phyloP scores from a whole-genome alignment of 1,140 invertebrate genomes.

The Drosophila equinoxialis region DNA sequence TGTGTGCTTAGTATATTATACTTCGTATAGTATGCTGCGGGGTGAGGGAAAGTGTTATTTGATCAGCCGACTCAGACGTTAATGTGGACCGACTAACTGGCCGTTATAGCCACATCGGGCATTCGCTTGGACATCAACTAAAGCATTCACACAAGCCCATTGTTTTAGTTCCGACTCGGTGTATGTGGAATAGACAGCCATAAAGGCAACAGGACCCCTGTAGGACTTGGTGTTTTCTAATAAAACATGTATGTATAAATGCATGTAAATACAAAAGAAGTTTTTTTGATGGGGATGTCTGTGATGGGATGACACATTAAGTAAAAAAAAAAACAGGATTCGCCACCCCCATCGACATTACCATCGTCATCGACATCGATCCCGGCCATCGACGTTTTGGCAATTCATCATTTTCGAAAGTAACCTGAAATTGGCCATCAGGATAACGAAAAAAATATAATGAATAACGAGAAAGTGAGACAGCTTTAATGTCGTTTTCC shows the following conservation, averaged over 20 bases:
- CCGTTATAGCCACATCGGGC: conserved; percentile 12
- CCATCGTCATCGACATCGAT: conserved; percentile 3
- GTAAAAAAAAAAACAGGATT: too few relatives aligned
- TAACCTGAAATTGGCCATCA: conserved; percentile 19
- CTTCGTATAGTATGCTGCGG: neutral
- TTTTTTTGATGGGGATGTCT: neutral
- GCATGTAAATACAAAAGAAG: neutral
- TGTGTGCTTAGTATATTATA: neutral
- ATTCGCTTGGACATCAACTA: neutral
- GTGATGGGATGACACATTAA: conserved; percentile 3
- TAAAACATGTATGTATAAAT: neutral
- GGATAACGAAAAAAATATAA: conserved; percentile 12
- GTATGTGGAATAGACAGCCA: neutral
- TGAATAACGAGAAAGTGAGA: conserved; percentile 15
- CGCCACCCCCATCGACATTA: conserved; percentile 3
- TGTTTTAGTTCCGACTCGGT: conserved; percentile 4
- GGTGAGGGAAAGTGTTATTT: neutral
- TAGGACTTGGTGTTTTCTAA: conserved; percentile 3
- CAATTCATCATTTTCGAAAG: conserved; percentile 34
- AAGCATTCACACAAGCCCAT: neutral
- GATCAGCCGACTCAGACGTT: conserved; percentile 3
- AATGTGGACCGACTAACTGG: neutral
- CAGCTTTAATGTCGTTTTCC: conserved; percentile 3
- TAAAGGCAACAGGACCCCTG: too few relatives aligned
- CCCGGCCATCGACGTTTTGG: conserved; percentile 11